Percentiles rank a stretch among this genome's conserved stretches.
Conservation (phyloP, 2,113 vertebrate species). For the Crotalus viridis region DNA sequence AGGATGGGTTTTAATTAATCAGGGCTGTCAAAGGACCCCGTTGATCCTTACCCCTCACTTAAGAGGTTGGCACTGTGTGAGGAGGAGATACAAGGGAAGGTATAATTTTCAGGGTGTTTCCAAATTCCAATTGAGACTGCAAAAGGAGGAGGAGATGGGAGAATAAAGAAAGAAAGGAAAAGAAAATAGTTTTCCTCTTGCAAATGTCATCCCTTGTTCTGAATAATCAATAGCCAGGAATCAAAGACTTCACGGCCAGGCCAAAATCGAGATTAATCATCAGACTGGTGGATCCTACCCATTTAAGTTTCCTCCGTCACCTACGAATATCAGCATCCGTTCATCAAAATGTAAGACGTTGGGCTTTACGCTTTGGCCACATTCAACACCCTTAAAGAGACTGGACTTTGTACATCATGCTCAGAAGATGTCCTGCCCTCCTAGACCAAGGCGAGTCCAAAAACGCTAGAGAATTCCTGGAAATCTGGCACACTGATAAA, state of each 20-base stretch:
- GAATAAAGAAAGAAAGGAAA: constrained; percentile 30
- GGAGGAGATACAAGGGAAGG: neutral
- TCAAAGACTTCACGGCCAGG: neutral
- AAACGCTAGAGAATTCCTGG: too few relatives aligned
- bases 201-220: constrained; percentile 12
- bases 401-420: constrained; percentile 47
- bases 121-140: neutral
- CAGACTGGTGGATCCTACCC: neutral
- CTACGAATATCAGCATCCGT: too few relatives aligned
- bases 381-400: constrained; percentile 23
- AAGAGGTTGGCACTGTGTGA: constrained; percentile 26
- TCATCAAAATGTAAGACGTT: too few relatives aligned
- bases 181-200: constrained; percentile 31
- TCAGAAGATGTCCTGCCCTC: constrained; percentile 49
- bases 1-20: constrained; percentile 57
- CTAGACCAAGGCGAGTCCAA: too few relatives aligned
- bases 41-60: constrained; percentile 31
- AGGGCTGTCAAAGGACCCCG: constrained; percentile 50
- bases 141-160: constrained; percentile 25
- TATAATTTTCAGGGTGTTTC: constrained; percentile 28
- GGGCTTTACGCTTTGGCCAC: too few relatives aligned
- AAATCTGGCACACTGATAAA: too few relatives aligned
- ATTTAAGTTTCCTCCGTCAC: too few relatives aligned
- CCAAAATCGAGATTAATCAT: too few relatives aligned
- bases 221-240: constrained; percentile 48